Percentiles rank a stretch among this genome's conserved stretches.
Conservation (phyloP, 2,888 invertebrate species). For the Cantharis rufa region DNA sequence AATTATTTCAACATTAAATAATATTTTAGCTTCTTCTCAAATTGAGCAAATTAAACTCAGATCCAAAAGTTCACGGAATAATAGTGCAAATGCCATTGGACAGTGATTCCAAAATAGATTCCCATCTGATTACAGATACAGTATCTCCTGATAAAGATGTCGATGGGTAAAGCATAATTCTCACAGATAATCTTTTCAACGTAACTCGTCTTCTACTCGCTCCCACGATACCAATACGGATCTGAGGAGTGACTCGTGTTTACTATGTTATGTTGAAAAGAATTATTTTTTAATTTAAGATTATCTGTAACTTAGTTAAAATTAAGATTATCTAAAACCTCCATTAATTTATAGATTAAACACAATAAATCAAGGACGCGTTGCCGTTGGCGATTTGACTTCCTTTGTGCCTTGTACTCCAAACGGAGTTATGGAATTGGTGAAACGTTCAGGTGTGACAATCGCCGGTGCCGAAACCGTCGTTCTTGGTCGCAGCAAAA, state of each 20-base stretch:
- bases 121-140: slow-evolving; percentile 83
- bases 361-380: slow-evolving; percentile 90
- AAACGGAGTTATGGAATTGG: slow-evolving; percentile 90
- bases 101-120: slow-evolving; percentile 78
- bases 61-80: slow-evolving; percentile 87
- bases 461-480: slow-evolving; percentile 87
- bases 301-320: too few species aligned
- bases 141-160: slow-evolving; percentile 92
- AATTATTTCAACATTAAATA: background rate
- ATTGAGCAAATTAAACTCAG: slow-evolving; percentile 78
- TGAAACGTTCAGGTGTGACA: slow-evolving; percentile 75
- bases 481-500: slow-evolving; percentile 95
- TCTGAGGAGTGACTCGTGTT: too few species aligned
- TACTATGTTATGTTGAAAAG: too few species aligned
- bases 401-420: slow-evolving; percentile 97
- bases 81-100: slow-evolving; percentile 97
- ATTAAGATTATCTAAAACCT: too few species aligned
- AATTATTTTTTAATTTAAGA: too few species aligned
- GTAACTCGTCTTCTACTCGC: too few species aligned
- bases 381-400: slow-evolving; percentile 85
- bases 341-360: slow-evolving; percentile 63
- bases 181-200: too few species aligned
- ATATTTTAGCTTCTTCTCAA: slow-evolving; percentile 66
- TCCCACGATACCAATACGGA: too few species aligned
- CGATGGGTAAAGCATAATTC: slow-evolving; percentile 73